Evolutionary conservation across 1,140 invertebrate genomes (phyloP).

Genomic region (Leptestheria dahalacensis): DNA sequence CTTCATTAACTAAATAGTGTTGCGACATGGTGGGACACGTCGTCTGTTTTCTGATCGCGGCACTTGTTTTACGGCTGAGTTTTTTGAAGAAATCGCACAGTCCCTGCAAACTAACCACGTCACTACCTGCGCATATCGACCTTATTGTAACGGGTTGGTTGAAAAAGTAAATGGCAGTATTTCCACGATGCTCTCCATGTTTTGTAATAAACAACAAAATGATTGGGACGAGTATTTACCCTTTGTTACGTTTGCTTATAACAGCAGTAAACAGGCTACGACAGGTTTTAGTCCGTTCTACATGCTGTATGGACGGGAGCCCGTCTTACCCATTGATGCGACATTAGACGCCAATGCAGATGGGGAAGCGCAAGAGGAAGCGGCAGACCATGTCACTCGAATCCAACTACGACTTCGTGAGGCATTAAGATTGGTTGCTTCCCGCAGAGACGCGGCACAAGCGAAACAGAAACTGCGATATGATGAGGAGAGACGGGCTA

Average conservation of each 20-base stretch:
- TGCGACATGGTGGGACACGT: not conserved
- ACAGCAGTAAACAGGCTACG: not conserved
- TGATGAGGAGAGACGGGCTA: not conserved
- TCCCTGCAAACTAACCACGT: constrained; percentile 7
- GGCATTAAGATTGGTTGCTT: not conserved
- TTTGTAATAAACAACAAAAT: not conserved
- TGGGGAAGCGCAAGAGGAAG: not conserved
- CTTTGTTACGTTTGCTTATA: constrained; percentile 14
- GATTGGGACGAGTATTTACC: constrained; percentile 16
- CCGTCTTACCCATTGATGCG: not conserved
- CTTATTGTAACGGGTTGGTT: constrained; percentile 16
- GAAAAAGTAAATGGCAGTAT: constrained; percentile 13
- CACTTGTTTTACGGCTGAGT: constrained; percentile 17
- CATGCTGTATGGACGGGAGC: not conserved
- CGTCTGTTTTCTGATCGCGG: too few species aligned
- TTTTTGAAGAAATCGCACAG: constrained; percentile 7
- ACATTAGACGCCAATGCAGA: not conserved
- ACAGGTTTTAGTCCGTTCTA: not conserved
- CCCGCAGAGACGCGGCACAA: not conserved
- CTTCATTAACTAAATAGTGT: not conserved
- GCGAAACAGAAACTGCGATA: not conserved
- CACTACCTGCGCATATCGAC: constrained; percentile 13
- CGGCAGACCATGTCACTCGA: not conserved
- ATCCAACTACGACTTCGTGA: not conserved
- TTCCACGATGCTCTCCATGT: constrained; percentile 13